phyloP scores from a whole-genome alignment of 2,888 invertebrate species.

The Aphelenchoides bicaudatus region DNA sequence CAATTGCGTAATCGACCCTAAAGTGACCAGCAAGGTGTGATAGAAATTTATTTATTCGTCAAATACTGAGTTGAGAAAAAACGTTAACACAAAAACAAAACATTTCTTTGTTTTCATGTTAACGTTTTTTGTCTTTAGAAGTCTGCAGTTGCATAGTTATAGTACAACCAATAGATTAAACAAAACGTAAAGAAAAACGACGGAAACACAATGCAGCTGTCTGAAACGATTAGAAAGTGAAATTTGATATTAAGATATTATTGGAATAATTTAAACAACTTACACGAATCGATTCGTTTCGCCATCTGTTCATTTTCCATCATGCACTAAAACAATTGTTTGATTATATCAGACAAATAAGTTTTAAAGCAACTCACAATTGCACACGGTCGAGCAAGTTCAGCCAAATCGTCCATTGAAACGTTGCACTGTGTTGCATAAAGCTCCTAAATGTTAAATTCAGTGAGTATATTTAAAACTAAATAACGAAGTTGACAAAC shows the following conservation, averaged over 20 bases:
- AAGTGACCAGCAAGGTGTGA: too few relatives aligned
- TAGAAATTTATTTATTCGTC: too few relatives aligned
- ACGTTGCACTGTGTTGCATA: slow-evolving; percentile 20
- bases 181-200: slow-evolving; percentile 47
- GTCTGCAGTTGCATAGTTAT: slow-evolving; percentile 14
- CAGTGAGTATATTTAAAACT: slow-evolving; percentile 8
- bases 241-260: not conserved
- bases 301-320: slow-evolving; percentile 45
- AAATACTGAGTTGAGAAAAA: too few relatives aligned
- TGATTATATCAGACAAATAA: too few relatives aligned
- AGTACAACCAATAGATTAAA: slow-evolving; percentile 54
- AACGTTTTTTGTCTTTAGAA: not conserved
- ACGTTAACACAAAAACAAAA: too few relatives aligned
- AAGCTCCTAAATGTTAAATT: slow-evolving; percentile 17
- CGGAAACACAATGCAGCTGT: slow-evolving; percentile 54
- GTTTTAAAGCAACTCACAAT: too few relatives aligned
- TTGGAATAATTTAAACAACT: slow-evolving; percentile 20
- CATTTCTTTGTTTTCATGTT: not conserved
- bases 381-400: slow-evolving; percentile 49
- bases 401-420: slow-evolving; percentile 27
- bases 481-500: slow-evolving; percentile 14
- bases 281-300: slow-evolving; percentile 51
- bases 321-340: too few relatives aligned
- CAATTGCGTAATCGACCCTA: too few relatives aligned
- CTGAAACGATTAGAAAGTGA: slow-evolving; percentile 33